Evolutionary conservation across 64 coral and sea anemone genomes (phyloP).

Genomic region (Hydrozoanthus tunicans): DNA sequence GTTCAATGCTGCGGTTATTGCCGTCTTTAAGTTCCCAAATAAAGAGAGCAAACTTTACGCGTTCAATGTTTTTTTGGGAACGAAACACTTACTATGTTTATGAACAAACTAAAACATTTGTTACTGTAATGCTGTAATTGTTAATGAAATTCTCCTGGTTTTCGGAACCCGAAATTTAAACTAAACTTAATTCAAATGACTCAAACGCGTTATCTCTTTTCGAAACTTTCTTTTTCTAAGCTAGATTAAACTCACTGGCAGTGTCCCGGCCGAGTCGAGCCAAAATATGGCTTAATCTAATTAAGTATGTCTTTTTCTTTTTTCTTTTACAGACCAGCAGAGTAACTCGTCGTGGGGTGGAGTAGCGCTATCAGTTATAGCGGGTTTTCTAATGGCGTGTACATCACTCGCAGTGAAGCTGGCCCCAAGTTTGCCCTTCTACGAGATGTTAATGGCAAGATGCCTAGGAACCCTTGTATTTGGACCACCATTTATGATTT

Average conservation of each 20-base stretch:
- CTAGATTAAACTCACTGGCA: too few relatives aligned
- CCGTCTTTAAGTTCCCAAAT: too few relatives aligned
- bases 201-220: too few relatives aligned
- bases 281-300: too few relatives aligned
- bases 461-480: not conserved
- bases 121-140: too few relatives aligned
- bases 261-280: too few relatives aligned
- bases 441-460: constrained; percentile 16
- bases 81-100: not conserved
- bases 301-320: too few relatives aligned
- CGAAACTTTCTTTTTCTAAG: too few relatives aligned
- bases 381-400: constrained; percentile 10
- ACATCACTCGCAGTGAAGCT: not conserved
- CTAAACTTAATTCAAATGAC: too few relatives aligned
- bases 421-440: not conserved
- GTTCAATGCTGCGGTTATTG: too few relatives aligned
- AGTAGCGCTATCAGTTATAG: not conserved
- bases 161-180: too few relatives aligned
- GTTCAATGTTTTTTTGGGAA: not conserved
- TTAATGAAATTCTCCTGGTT: not conserved
- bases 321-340: not conserved
- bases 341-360: not conserved
- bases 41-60: not conserved
- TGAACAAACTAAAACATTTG: not conserved
- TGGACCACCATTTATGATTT: constrained; percentile 23